Evolutionary conservation across 2,113 vertebrate species (phyloP).

Genomic region (Gymnocephalus cernua): DNA sequence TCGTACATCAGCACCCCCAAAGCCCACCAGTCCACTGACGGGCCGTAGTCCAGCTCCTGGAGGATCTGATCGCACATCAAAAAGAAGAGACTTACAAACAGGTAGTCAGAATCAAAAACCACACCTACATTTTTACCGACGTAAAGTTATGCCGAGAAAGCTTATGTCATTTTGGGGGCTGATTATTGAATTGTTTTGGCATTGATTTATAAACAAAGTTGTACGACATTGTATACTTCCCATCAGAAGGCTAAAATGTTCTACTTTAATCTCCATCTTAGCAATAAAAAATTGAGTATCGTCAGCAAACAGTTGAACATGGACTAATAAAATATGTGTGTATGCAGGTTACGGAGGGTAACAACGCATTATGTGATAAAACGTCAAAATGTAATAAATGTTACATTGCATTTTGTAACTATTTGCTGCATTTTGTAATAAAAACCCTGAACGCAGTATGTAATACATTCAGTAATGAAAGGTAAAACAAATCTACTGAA

Average conservation of each 20-base stretch:
- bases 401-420: too few relatives aligned
- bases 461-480: too few relatives aligned
- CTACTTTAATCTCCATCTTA: neutral
- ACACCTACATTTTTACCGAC: neutral
- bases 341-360: neutral
- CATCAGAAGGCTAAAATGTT: neutral
- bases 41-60: conserved; percentile 93
- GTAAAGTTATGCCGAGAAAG: neutral
- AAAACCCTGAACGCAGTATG: too few relatives aligned
- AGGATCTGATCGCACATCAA: conserved; percentile 86
- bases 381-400: too few relatives aligned
- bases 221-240: neutral
- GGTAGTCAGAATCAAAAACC: neutral
- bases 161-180: neutral
- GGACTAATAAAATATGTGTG: neutral
- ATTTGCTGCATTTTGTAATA: too few relatives aligned
- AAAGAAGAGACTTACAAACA: neutral
- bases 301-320: conserved; percentile 14
- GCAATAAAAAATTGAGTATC: neutral
- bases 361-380: too few relatives aligned
- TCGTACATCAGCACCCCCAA: conserved; percentile 96
- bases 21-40: conserved; percentile 98
- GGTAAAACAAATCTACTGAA: too few relatives aligned
- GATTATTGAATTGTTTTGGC: neutral
- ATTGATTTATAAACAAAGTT: neutral